These are phyloP conservation scores for Arvicanthis niloticus DNA, from an alignment of 2,113 vertebrate genomes.

Conservation along the genomic window DNA sequence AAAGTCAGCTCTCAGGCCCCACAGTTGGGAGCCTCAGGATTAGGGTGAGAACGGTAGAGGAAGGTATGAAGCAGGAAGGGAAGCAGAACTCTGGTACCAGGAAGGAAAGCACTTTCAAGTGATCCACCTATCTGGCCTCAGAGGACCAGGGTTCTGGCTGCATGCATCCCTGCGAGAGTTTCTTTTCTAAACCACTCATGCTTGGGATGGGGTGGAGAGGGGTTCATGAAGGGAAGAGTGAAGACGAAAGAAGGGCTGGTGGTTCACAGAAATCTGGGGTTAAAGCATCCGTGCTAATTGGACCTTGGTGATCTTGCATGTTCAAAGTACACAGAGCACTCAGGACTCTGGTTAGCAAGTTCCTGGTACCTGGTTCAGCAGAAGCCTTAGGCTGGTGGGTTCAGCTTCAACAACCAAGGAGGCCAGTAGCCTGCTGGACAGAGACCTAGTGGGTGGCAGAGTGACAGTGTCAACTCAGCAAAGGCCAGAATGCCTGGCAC, in stretches of 20 bases:
- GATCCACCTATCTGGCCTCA: constrained; percentile 24
- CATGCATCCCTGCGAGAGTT: neutral
- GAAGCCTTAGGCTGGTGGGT: neutral
- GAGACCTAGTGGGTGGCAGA: constrained; percentile 71
- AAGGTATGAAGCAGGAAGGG: neutral
- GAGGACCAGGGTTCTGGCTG: neutral
- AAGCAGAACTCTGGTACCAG: neutral
- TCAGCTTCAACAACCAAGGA: neutral
- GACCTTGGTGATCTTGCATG: neutral
- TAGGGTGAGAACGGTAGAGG: neutral
- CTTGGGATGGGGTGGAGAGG: neutral
- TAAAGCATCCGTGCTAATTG: neutral
- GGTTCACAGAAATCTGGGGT: constrained; percentile 6
- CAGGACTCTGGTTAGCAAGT: neutral
- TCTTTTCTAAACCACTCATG: constrained; percentile 45
- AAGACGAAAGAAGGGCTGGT: neutral
- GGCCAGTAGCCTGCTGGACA: constrained; percentile 44
- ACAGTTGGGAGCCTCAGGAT: constrained; percentile 1
- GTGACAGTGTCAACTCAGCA: constrained; percentile 61
- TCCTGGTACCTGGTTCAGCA: neutral
- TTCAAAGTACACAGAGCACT: neutral
- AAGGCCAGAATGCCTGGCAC: constrained; percentile 74
- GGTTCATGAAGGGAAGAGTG: neutral
- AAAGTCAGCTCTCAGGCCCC: constrained; percentile 27
- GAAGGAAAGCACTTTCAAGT: neutral